These are phyloP conservation scores for Lichenostomus cassidix DNA, from an alignment of 2,113 vertebrate species.

Conservation along the genomic window DNA sequence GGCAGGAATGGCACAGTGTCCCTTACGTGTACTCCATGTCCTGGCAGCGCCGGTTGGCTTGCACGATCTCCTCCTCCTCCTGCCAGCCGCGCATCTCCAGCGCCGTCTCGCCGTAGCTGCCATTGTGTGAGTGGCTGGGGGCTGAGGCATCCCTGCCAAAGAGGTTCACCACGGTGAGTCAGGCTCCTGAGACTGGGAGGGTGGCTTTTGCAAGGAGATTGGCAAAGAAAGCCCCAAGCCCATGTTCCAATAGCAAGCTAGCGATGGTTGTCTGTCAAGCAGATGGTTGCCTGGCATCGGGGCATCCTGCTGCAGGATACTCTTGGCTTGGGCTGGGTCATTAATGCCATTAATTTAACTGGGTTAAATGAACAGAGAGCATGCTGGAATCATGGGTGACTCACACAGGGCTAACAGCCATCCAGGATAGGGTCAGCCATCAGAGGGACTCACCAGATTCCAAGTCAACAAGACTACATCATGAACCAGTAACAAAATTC, in stretches of 20 bases:
- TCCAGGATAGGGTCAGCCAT: not conserved
- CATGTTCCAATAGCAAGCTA: not conserved
- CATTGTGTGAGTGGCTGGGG: conserved; percentile 79
- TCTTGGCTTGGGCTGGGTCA: not conserved
- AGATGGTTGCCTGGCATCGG: fast-evolving
- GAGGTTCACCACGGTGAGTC: not conserved
- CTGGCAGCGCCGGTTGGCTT: conserved; percentile 80
- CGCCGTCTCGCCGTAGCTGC: conserved; percentile 78
- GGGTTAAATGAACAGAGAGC: not conserved
- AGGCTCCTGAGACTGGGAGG: not conserved
- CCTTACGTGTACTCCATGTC: conserved; percentile 89
- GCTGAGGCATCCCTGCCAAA: conserved; percentile 76
- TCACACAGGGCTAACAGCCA: not conserved
- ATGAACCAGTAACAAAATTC: not conserved
- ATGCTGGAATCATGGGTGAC: not conserved
- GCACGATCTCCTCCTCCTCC: conserved; percentile 82
- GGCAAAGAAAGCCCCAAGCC: not conserved
- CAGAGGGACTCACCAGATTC: not conserved
- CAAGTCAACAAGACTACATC: not conserved
- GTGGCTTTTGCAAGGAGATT: not conserved
- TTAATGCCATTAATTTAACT: not conserved
- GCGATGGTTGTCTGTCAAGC: fast-evolving
- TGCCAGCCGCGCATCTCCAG: conserved; percentile 81
- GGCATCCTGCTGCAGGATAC: not conserved
- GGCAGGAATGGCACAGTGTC: fast-evolving